These are phyloP conservation scores for Tetramorium alpestre DNA, from an alignment of 1,140 invertebrate species.

Conservation along the genomic window DNA sequence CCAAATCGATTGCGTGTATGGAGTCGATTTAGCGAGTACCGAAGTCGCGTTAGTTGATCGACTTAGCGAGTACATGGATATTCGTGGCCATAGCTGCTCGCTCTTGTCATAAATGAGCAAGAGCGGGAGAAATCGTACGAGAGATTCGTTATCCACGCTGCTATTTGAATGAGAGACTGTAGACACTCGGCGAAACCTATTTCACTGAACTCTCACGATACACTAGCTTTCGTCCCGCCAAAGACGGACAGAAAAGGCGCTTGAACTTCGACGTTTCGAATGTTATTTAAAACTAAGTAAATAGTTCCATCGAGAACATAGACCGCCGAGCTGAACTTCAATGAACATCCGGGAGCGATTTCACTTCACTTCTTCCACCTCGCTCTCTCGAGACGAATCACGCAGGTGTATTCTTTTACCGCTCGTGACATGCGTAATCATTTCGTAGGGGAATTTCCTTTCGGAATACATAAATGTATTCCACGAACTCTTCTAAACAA, in stretches of 20 bases:
- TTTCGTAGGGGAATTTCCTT: neutral
- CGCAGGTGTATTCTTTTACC: neutral
- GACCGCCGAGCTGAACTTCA: neutral
- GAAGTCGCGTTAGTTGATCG: too few species aligned
- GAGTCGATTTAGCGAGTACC: neutral
- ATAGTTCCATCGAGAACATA: neutral
- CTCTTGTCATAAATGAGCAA: neutral
- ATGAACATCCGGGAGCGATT: neutral
- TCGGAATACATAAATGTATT: neutral
- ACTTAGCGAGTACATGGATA: neutral
- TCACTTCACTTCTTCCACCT: neutral
- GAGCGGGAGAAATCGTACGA: neutral
- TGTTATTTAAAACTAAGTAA: conserved; percentile 7
- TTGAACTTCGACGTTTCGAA: neutral
- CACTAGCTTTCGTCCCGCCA: neutral
- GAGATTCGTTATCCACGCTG: neutral
- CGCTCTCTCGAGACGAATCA: neutral
- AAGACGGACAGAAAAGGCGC: neutral
- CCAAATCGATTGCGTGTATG: neutral
- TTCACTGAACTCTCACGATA: neutral
- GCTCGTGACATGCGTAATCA: neutral
- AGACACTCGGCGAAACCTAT: neutral
- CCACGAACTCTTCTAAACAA: neutral
- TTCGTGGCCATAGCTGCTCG: conserved; percentile 31
- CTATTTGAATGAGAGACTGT: neutral